Base-by-base conservation (phyloP, 2,797 vertebrate species). In the Peromyscus melanophrys region DNA sequence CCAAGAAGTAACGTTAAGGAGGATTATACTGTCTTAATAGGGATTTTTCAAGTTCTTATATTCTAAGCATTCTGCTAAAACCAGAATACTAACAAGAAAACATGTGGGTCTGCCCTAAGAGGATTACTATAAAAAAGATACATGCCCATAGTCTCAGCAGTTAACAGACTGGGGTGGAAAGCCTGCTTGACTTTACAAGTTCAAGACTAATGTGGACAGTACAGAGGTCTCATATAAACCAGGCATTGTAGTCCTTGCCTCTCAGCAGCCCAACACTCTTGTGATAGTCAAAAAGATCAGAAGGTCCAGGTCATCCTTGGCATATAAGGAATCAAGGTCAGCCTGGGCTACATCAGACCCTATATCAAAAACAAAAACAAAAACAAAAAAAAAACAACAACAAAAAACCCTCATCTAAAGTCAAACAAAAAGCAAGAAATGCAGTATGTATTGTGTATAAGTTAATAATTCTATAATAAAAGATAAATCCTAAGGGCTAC, bases 11-110 rank as follows among this genome's bases (percentile, higher is more conserved):
- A 67, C 43, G 9, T 84, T 25, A 52, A 19, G 63, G 43, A 67
- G 59, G 19, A 52, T 67, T 67, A 52, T 52, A 46, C 21, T 67
- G 29, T 31, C 34, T 71, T 88, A 2, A 63, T 27, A 46, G 1
- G 61, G 17, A 17, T 67, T 94, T 69, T 95, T 92, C 83, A 17
- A 91, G 67, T 96, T 86, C 23, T 96, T 93, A 46, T 71, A 19
- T 83, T 85, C 17, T 10, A 77, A 63, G 13, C n/a, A 84, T 4
- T 97, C 4, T 88, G 46, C 61, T 96, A 93, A 75, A 95, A 94
- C 14, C 55, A 87, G 57, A 92, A 87, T 94, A 84, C 37, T 95
- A 78, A 75, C 43, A 80, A 94, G 31, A 95, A 92, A 96, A 87
- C n/a, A 85, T n/a, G 31, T 90, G 46, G 57, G 16, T 69, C 10